These are phyloP conservation scores for Morone chrysops DNA, from an alignment of 2,113 vertebrate genomes.

Conservation along the genomic window DNA sequence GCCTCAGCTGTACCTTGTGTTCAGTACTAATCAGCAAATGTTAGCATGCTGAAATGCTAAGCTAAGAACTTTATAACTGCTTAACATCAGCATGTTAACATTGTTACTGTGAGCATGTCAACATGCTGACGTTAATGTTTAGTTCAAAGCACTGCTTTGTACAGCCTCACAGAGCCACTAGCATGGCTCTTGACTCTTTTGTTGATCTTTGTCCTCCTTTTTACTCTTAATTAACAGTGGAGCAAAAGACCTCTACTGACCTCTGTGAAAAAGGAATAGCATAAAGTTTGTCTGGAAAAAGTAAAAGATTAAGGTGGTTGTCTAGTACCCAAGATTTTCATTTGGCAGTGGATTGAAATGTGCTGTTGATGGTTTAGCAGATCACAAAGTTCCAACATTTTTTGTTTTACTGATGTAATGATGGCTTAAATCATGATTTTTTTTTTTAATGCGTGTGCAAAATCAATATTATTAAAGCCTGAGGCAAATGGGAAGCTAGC, in stretches of 20 bases:
- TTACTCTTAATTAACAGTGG: not conserved
- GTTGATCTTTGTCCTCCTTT: not conserved
- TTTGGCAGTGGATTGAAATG: not conserved
- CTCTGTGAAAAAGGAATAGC: not conserved
- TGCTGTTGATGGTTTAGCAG: constrained; percentile 5
- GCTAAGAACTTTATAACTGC: too few species aligned
- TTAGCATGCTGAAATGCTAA: too few species aligned
- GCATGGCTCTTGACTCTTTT: not conserved
- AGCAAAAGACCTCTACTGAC: not conserved
- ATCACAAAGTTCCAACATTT: not conserved
- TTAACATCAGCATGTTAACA: too few species aligned
- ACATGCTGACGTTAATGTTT: too few species aligned
- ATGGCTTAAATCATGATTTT: not conserved
- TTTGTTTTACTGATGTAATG: constrained; percentile 1
- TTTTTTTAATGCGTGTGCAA: not conserved
- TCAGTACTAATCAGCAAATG: too few species aligned
- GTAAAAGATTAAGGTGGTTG: not conserved
- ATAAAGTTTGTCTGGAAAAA: not conserved
- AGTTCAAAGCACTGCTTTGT: too few species aligned
- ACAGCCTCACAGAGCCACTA: not conserved
- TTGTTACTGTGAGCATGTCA: too few species aligned
- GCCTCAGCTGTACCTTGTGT: too few species aligned
- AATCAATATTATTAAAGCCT: constrained; percentile 17
- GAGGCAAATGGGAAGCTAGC: not conserved
- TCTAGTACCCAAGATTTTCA: not conserved